These are phyloP conservation scores for Aphaenogaster ashmeadi DNA, from an alignment of 1,140 invertebrate species.

Conservation along the genomic window DNA sequence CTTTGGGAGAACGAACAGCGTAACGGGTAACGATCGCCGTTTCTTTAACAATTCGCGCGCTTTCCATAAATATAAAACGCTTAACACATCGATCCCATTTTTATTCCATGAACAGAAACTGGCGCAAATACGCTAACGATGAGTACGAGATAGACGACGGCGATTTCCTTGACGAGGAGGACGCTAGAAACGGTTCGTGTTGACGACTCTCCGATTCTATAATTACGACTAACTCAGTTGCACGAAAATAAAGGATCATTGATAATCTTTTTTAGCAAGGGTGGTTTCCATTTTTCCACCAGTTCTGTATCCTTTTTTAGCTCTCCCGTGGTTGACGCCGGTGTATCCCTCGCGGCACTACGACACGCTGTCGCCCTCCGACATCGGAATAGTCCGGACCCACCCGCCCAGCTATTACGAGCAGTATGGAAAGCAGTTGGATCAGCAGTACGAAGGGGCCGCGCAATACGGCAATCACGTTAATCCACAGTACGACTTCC, in stretches of 20 bases:
- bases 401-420: slow-evolving; percentile 81
- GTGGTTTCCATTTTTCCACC: background rate
- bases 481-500: slow-evolving; percentile 75
- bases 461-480: slow-evolving; percentile 76
- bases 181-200: slow-evolving; percentile 73
- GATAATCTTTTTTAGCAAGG: background rate
- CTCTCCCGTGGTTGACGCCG: slow-evolving; percentile 77
- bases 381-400: slow-evolving; percentile 80
- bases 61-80: background rate
- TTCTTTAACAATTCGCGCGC: background rate
- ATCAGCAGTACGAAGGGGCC: slow-evolving; percentile 76
- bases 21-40: slow-evolving; percentile 68
- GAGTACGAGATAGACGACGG: slow-evolving; percentile 81
- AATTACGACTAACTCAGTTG: background rate
- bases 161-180: slow-evolving; percentile 80
- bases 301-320: slow-evolving; percentile 31
- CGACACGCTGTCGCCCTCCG: slow-evolving; percentile 75
- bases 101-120: slow-evolving; percentile 73
- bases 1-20: slow-evolving; percentile 83
- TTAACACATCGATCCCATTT: background rate
- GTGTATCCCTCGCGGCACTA: slow-evolving; percentile 76
- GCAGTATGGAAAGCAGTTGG: slow-evolving; percentile 76
- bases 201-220: background rate
- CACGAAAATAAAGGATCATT: background rate
- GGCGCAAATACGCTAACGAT: slow-evolving; percentile 78